Base-by-base conservation (phyloP, 2,113 vertebrate genomes). In the Tricholaema leucomelas region DNA sequence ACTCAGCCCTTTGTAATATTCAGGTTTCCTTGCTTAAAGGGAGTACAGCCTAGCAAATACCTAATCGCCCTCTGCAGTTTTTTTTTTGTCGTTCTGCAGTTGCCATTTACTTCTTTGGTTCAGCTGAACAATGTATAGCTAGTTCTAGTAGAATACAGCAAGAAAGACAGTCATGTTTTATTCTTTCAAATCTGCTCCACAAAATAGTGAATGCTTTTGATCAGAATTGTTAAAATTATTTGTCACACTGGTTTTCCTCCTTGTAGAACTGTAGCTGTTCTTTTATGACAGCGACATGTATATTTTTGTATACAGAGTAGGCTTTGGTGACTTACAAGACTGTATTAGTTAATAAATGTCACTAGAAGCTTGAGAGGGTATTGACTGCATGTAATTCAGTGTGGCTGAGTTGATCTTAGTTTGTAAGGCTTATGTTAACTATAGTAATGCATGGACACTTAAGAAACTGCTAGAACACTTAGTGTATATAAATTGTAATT, bases 1-100 rank as follows among this genome's bases (percentile, higher is more conserved):
- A 81, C 92, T 96, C 87, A 91, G 81, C 74, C 75, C 95, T 94
- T 96, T 96, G 90, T 96, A 93, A 94, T 96, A 85, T 91, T 97
- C 90, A 93, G 58, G 92, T 90, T 77, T 96, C 93, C 79, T 87
- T 85, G 88, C 87, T 95, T 92, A 92, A 97, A 92, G 89, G 58
- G 91, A 96, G 55, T 82, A 73, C 74, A 94, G 82, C 72, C 78
- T 91, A 50, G 81, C 86, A 87, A 94, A 91, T 92, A 88, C 87
- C 85, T 88, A 77, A 73, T 91, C 81, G 64, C 84, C 42, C 88
- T 58, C 89, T 86, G 80, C 27, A 8, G n/a, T n/a, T 95, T 56
- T 74, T 35, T 50, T 50, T 50, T 50, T 19, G 23, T 13, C 33
- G 40, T 54, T 50, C 55, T 44, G 86, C 80, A 94, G 72, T 96